Evolutionary conservation across 1,140 invertebrate genomes (phyloP).

Genomic region (Drosophila sp.): DNA sequence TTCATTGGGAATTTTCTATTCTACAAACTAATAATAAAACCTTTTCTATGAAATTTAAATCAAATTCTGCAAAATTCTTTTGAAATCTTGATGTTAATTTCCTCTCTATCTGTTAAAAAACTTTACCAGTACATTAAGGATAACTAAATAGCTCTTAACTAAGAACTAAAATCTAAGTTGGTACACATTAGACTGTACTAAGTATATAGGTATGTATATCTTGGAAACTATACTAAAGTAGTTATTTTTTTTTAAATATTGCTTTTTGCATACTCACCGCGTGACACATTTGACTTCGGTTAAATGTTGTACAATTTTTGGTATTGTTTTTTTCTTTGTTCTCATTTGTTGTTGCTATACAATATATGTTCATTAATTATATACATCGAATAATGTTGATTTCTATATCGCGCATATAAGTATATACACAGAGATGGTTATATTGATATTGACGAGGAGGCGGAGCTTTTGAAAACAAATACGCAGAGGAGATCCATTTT

Average conservation of each 20-base stretch:
- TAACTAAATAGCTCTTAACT: too few relatives aligned
- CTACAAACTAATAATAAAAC: neutral
- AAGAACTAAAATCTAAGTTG: too few relatives aligned
- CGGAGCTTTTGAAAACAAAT: slow-evolving; percentile 35
- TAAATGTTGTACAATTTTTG: slow-evolving; percentile 71
- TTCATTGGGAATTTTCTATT: neutral
- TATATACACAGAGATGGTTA: slow-evolving; percentile 71
- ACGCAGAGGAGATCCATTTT: slow-evolving; percentile 28
- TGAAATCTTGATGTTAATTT: too few relatives aligned
- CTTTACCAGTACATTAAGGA: too few relatives aligned
- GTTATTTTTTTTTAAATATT: neutral
- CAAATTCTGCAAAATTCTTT: too few relatives aligned
- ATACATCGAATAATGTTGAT: slow-evolving; percentile 61
- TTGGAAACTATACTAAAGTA: neutral
- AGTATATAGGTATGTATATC: too few relatives aligned
- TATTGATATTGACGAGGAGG: slow-evolving; percentile 38
- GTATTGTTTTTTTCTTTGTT: slow-evolving; percentile 32
- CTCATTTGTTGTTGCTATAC: slow-evolving; percentile 19
- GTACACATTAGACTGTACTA: neutral
- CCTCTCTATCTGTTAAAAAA: too few relatives aligned
- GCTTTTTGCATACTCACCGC: slow-evolving; percentile 62
- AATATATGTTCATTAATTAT: slow-evolving; percentile 48
- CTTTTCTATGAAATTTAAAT: too few relatives aligned
- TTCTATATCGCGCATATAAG: slow-evolving; percentile 64
- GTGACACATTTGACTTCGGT: slow-evolving; percentile 80